Evolutionary conservation across 2,113 vertebrate species (phyloP).

Genomic region (Triplophysa dalaica): DNA sequence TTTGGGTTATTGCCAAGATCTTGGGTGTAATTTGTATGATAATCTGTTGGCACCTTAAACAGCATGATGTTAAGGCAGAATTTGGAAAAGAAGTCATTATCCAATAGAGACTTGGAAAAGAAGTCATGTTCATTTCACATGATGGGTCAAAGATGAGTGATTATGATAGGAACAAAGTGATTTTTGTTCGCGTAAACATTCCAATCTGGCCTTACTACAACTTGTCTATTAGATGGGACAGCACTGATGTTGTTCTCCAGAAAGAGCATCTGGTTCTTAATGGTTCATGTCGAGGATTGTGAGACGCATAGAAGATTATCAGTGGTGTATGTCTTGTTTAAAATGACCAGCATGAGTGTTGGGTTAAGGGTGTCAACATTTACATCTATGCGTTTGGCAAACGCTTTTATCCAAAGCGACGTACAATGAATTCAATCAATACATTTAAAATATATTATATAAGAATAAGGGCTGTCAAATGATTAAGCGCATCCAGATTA

Average conservation of each 20-base stretch:
- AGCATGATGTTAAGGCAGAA: constrained; percentile 33
- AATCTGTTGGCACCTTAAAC: constrained; percentile 50
- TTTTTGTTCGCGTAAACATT: background rate
- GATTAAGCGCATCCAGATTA: too few relatives aligned
- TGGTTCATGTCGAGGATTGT: too few relatives aligned
- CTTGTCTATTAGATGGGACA: background rate
- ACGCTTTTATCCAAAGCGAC: too few relatives aligned
- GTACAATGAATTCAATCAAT: too few relatives aligned
- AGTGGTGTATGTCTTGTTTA: too few relatives aligned
- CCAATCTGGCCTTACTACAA: background rate
- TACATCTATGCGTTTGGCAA: too few relatives aligned
- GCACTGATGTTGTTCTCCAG: background rate
- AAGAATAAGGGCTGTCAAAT: background rate
- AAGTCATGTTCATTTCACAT: constrained; percentile 21
- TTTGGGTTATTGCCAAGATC: constrained; percentile 40
- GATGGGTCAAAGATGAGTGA: background rate
- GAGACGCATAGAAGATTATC: too few relatives aligned
- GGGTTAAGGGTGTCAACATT: background rate
- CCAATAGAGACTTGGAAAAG: constrained; percentile 1
- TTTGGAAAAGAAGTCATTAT: constrained; percentile 29
- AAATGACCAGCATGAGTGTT: too few relatives aligned
- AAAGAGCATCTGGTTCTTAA: too few relatives aligned
- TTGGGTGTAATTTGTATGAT: constrained; percentile 60
- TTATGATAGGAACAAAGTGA: background rate
- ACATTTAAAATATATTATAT: background rate